Evolutionary conservation across 1,140 invertebrate species (phyloP).

Genomic region (Atta colombica): DNA sequence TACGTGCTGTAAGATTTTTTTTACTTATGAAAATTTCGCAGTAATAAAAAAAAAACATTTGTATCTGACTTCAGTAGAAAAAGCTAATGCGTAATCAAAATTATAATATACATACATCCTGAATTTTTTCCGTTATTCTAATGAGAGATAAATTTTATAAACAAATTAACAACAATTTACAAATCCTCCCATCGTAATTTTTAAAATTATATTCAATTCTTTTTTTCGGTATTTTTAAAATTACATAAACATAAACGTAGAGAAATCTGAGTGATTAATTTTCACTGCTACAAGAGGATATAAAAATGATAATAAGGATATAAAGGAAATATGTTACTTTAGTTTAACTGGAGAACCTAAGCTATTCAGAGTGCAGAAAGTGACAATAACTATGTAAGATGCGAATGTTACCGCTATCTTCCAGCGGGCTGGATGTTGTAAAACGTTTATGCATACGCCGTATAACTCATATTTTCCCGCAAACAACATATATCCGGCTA

Average conservation of each 20-base stretch:
- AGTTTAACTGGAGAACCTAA: slow-evolving; percentile 7
- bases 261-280: neutral
- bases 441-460: slow-evolving; percentile 43
- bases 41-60: slow-evolving; percentile 3
- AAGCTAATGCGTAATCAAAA: neutral
- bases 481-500: neutral
- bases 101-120: neutral
- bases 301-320: slow-evolving; percentile 8
- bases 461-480: slow-evolving; percentile 4
- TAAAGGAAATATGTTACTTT: slow-evolving; percentile 1
- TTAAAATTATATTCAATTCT: neutral
- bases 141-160: neutral
- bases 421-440: slow-evolving; percentile 1
- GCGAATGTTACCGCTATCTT: neutral
- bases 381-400: slow-evolving; percentile 41
- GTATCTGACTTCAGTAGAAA: slow-evolving; percentile 7
- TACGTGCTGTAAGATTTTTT: neutral
- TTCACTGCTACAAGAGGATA: neutral
- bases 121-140: neutral
- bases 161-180: neutral
- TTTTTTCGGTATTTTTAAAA: neutral
- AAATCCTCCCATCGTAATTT: neutral
- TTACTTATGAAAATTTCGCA: slow-evolving; percentile 20
- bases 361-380: neutral
- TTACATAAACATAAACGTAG: neutral